Evolutionary conservation across 2,888 invertebrate species (phyloP), one percentile per base, ranked within the genome.

Genomic region (Torymus tubicola): DNA sequence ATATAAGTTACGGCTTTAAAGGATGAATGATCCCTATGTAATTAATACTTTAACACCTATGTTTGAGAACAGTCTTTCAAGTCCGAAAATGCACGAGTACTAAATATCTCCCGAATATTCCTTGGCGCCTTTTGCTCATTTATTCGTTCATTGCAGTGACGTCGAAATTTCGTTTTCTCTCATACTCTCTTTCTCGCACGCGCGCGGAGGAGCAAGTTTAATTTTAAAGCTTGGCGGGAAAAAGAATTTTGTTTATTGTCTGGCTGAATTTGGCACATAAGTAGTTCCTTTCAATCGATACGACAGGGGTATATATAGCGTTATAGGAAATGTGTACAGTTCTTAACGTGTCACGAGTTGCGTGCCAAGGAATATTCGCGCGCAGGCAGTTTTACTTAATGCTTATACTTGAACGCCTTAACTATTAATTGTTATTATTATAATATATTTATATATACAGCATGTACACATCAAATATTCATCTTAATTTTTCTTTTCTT

Each of bases 1-100:
- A 61, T 42, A 42, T 65, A 82, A 74, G 53, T 79, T 80, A 80
- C 68, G 72, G 12, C 42, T 42, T 5, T 42, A 42, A 42, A 42
- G 42, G 42, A 42, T 42, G 42, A 42, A 42, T 42, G 42, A 42
- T 42, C 42, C 42, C 42, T 42, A 42, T 42, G 42, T 42, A 42
- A 42, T 42, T 76, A 81, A 83, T 83, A 85, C 81, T 84, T 82
- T 82, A 82, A 85, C 83, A 83, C 80, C 82, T 84, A 86, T 85
- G 84, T 86, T 84, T 81, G 82, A 86, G 79, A 86, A 84, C 87
- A 87, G 87, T 87, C 86, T 87, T 87, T 85, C 83, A 82, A 84
- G 83, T 85, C 84, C 84, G 42, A 42, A 84, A 86, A 86, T 85
- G 86, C 86, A 85, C 84, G 81, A 80, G 78, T 82, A 80, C 83